A percentile compares a stretch with the other conserved stretches of the same genome.
phyloP scores from a whole-genome alignment of 1,140 invertebrate species.

The Bombus fervidus region DNA sequence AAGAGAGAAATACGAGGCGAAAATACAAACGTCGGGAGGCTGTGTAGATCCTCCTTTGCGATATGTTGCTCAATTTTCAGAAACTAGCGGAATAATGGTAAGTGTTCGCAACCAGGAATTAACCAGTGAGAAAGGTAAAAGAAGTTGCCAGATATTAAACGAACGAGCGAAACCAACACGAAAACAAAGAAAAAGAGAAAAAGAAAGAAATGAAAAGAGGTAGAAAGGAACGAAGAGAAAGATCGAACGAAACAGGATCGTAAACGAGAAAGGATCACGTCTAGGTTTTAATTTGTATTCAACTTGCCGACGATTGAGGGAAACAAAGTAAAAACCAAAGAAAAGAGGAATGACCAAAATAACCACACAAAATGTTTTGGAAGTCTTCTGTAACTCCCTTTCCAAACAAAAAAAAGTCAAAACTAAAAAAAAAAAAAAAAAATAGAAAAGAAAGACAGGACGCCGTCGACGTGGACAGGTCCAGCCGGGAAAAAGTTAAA shows the following conservation, averaged over 20 bases:
- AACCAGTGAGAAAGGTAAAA: neutral
- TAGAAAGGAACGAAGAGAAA: neutral
- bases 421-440: neutral
- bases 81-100: constrained; percentile 47
- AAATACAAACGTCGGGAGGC: neutral
- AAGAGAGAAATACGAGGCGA: neutral
- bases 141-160: neutral
- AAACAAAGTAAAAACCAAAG: neutral
- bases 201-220: neutral
- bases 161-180: neutral
- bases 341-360: constrained; percentile 9
- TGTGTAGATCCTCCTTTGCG: constrained; percentile 44
- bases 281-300: constrained; percentile 10
- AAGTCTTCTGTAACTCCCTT: constrained; percentile 12
- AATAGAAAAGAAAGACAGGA: constrained; percentile 42
- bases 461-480: constrained; percentile 48
- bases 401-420: constrained; percentile 40
- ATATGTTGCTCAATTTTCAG: constrained; percentile 55
- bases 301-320: neutral
- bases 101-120: constrained; percentile 31
- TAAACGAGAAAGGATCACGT: neutral
- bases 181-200: neutral
- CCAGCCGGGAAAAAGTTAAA: constrained; percentile 62
- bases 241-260: neutral
- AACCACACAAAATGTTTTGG: constrained; percentile 1